A percentile compares a stretch with the other conserved stretches of the same genome.
phyloP scores from a whole-genome alignment of 2,888 invertebrate species.

The Tachina fera region DNA sequence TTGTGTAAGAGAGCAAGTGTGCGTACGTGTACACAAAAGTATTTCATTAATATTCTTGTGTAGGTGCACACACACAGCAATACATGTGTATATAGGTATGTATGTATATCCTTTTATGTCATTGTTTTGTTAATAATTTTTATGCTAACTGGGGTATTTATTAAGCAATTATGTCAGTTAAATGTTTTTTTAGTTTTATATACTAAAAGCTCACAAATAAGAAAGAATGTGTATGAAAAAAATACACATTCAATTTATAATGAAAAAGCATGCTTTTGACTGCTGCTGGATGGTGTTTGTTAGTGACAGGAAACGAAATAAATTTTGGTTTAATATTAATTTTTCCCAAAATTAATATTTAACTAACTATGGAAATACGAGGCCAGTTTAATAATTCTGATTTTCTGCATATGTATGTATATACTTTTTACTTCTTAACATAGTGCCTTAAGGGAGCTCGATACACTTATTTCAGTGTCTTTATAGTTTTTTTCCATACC shows the following conservation, averaged over 20 bases:
- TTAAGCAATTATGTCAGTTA: conserved; percentile 69
- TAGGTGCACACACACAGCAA: not conserved
- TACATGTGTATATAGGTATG: not conserved
- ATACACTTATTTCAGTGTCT: too few relatives aligned
- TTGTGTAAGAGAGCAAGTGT: not conserved
- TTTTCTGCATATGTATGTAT: too few relatives aligned
- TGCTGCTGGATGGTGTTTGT: not conserved
- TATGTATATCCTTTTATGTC: conserved; percentile 11
- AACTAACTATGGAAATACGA: too few relatives aligned
- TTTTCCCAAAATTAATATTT: too few relatives aligned
- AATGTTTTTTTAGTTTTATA: conserved; percentile 22
- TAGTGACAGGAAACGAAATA: conserved; percentile 32
- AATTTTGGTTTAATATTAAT: not conserved
- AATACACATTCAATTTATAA: conserved; percentile 5
- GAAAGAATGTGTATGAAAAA: not conserved
- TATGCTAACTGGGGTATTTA: conserved; percentile 62
- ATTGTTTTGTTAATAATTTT: conserved; percentile 46
- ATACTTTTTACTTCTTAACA: too few relatives aligned
- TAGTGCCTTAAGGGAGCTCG: too few relatives aligned
- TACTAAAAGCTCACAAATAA: conserved; percentile 8
- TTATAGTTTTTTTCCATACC: too few relatives aligned
- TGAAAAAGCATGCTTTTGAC: not conserved
- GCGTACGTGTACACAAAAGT: not conserved
- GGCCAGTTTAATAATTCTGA: too few relatives aligned
- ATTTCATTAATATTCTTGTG: not conserved